Evolutionary conservation across 1,140 invertebrate species (phyloP).

Genomic region (Scaptomyza montana): DNA sequence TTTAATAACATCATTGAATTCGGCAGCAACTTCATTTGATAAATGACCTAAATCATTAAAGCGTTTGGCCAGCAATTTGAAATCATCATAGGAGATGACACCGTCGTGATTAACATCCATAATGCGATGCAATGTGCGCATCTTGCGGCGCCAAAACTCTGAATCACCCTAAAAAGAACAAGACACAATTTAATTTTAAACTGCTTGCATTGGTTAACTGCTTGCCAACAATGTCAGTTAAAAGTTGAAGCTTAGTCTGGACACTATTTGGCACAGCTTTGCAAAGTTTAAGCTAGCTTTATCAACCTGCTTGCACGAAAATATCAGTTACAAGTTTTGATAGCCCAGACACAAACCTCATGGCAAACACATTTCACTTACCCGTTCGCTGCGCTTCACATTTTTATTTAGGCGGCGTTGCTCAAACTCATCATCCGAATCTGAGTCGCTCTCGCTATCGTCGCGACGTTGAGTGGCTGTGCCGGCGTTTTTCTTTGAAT

Average conservation of each 20-base stretch:
- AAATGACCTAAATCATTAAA: constrained; percentile 90
- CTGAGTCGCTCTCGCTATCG: constrained; percentile 86
- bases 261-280: neutral
- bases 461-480: constrained; percentile 64
- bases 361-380: constrained; percentile 77
- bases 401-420: constrained; percentile 73
- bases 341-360: constrained; percentile 8
- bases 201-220: neutral
- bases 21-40: constrained; percentile 86
- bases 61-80: constrained; percentile 88
- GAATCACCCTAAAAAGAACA: constrained; percentile 87
- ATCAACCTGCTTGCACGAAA: too few relatives aligned
- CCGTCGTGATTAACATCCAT: constrained; percentile 93
- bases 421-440: constrained; percentile 86
- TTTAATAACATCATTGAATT: constrained; percentile 88
- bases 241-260: neutral
- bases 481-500: constrained; percentile 67
- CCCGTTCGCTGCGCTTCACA: constrained; percentile 84
- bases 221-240: neutral
- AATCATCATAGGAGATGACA: constrained; percentile 92
- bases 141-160: constrained; percentile 94
- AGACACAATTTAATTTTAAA: neutral
- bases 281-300: neutral
- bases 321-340: neutral
- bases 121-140: constrained; percentile 92